Base-by-base conservation (phyloP, 92 coral and sea anemone genomes). In the Heteractis magnifica region DNA sequence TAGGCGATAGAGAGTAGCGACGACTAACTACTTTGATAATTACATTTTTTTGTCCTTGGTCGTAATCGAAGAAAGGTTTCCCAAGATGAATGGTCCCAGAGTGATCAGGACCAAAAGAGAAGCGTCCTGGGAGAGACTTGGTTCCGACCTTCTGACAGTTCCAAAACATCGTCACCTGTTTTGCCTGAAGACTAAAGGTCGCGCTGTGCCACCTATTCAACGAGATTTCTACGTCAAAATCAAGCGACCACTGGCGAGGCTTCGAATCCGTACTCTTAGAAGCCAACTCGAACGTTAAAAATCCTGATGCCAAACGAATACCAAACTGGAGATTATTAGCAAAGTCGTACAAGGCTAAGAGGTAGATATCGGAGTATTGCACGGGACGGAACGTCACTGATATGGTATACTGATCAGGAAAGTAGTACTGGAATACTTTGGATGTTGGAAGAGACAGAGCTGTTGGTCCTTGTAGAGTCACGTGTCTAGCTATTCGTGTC, bases 81-180 rank as follows among this genome's bases (percentile, higher is more conserved):
- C 98, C 98, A 55, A 94, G 84, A 51, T 72, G 77, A 18, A 94
- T 52, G 51, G 79, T 79, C 10, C 94, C 94, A 56, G 79, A 65
- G 6, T 94, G 62, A 72, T 91, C 91, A 58, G 93, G 89, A 56
- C 86, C 82, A 77, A 91, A 89, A 2, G 91, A 76, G 68, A 87
- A 83, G 10, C 87, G 78, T n/a, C 79, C 84, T 2, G 83, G 88
- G 21, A 89, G 80, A 62, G 83, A 51, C 87, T 86, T 90, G 82
- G 90, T 83, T 62, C 92, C 95, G 83, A 89, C 84, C 87, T 84
- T 87, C 83, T 86, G 82, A 85, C 99, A 97, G 86, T 97, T 92
- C 94, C 93, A 89, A 70, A 85, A 92, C 80, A 92, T 87, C 8
- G 97, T 90, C 3, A 90, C 87, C 10, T 84, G 89, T 55, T 88